Evolutionary conservation across 2,113 vertebrate species (phyloP), one percentile per base, ranked within the genome.

Genomic region (Eulemur macaco): DNA sequence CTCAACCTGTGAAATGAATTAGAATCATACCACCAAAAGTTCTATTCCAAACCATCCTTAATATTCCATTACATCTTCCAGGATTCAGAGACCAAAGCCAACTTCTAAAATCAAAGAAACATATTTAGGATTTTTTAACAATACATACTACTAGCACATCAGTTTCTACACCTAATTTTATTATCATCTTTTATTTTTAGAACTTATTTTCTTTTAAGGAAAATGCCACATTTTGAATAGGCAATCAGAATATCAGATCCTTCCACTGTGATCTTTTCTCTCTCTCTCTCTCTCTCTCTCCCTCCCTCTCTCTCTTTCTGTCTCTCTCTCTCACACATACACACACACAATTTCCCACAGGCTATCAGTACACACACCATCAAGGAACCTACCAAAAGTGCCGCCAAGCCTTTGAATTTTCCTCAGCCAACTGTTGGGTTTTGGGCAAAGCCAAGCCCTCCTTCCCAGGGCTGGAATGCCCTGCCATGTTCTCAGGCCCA

Each of bases 1-100:
- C 56, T 82, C 25, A 4, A 20, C 77, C 60, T 96, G 88, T 96
- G 85, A 85, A 90, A 95, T 42, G 39, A 96, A 92, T 94, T 45
- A 90, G 68, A 96, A 81, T 84, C 81, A 92, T 9, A 73, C 66
- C 52, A 82, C 37, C 56, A 23, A 87, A 96, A 56, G 6, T 92
- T 87, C 60, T 39, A 78, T 86, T 85, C 54, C 93, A 92, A 91
- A 92, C n/a, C 39, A 78, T 78, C 76, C 85, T 92, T 60, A 96
- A 91, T 81, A 95, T 96, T 92, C 47, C 71, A 56, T 47, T 73
- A 56, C 7, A 60, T 91, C 31, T 78, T 93, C 56, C 42, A 82
- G 73, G 47, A 93, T 77, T 91, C 60, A 91, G 29, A 94, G 34
- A 91, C 34, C 37, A 94, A 95, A 94, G n/a, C 15, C 76, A 94